phyloP scores from a whole-genome alignment of 2,888 invertebrate genomes.

The Agrotis ipsilon region DNA sequence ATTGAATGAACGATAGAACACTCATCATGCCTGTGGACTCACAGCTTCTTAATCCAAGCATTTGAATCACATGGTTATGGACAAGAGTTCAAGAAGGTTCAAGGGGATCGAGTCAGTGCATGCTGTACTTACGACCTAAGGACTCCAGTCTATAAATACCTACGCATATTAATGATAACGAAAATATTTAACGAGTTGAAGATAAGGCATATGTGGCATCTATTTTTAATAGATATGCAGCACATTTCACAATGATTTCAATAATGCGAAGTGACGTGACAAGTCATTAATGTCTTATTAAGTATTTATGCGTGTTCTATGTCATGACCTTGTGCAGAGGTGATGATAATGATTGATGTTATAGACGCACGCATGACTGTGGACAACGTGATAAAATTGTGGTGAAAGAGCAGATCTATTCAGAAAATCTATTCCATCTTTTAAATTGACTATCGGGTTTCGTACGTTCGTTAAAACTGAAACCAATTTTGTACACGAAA shows the following conservation, averaged over 20 bases:
- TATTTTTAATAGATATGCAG: constrained; percentile 32
- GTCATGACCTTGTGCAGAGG: constrained; percentile 17
- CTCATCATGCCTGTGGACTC: neutral
- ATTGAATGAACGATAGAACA: constrained; percentile 7
- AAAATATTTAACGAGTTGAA: constrained; percentile 38
- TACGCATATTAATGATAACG: constrained; percentile 33
- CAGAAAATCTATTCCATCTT: neutral
- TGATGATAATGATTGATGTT: neutral
- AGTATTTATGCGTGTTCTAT: constrained; percentile 19
- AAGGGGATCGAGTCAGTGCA: constrained; percentile 35
- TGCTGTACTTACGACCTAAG: constrained; percentile 27
- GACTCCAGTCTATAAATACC: constrained; percentile 19
- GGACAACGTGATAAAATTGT: neutral
- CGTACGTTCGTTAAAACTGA: neutral
- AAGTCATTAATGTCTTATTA: constrained; percentile 23
- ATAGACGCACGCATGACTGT: neutral
- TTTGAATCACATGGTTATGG: constrained; percentile 44
- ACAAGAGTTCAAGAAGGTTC: constrained; percentile 47
- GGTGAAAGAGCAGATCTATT: neutral
- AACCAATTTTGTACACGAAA: neutral
- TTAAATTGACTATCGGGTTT: neutral
- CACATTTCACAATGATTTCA: constrained; percentile 52
- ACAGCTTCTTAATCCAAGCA: constrained; percentile 35
- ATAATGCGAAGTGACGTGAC: constrained; percentile 13
- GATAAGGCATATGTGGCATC: constrained; percentile 18